A percentile compares a stretch with the other conserved stretches of the same genome.
Conservation (phyloP, 2,888 invertebrate species). For the Sipha maydis region DNA sequence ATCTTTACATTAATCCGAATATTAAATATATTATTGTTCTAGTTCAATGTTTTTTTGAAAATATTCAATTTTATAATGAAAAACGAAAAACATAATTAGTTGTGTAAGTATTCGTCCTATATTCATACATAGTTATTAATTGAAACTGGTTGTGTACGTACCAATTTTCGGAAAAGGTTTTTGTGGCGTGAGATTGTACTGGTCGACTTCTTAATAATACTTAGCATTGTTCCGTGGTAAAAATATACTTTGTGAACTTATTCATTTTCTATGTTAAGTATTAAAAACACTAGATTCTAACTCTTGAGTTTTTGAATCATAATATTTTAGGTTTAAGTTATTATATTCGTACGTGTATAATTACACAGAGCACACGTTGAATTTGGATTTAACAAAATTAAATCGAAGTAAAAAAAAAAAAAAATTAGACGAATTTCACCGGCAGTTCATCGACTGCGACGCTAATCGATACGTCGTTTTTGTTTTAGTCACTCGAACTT, state of each 20-base stretch:
- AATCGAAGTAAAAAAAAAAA: neutral
- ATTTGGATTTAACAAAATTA: too few relatives aligned
- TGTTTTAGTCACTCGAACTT: constrained; percentile 62
- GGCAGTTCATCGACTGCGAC: neutral
- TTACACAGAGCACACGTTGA: neutral
- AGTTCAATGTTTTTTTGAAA: neutral
- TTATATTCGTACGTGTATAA: neutral
- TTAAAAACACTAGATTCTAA: neutral
- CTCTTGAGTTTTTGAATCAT: neutral
- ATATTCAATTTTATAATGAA: neutral
- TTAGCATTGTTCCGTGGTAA: constrained; percentile 17
- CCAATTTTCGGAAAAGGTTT: neutral
- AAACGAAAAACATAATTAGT: neutral
- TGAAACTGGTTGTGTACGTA: neutral
- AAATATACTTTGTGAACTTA: neutral
- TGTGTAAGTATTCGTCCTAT: neutral
- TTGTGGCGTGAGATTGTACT: neutral
- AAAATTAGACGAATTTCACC: neutral
- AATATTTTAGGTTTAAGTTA: neutral
- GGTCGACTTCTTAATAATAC: neutral
- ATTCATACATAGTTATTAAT: neutral
- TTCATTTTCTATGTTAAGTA: neutral
- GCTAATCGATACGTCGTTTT: neutral
- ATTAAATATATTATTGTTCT: neutral
- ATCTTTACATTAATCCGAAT: too few relatives aligned